Conservation (phyloP, 2,888 invertebrate genomes). For the Drosophila hamatofila region DNA sequence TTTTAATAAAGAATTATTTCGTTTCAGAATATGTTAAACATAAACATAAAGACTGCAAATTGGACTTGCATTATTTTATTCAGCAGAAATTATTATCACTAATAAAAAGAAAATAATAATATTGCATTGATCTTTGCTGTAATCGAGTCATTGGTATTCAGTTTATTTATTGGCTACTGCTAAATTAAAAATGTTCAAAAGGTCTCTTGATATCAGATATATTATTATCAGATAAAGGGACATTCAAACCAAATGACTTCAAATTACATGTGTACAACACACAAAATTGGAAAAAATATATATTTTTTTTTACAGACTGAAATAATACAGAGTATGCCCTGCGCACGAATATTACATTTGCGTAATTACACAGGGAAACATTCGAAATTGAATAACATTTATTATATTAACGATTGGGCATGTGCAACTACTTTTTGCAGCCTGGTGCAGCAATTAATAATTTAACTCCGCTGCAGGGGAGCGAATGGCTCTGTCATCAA, state of each 20-base stretch:
- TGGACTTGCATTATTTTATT: too few relatives aligned
- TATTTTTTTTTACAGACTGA: not conserved
- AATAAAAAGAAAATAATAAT: too few relatives aligned
- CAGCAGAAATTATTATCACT: too few relatives aligned
- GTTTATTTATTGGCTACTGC: too few relatives aligned
- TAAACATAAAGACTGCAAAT: not conserved
- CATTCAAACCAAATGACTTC: not conserved
- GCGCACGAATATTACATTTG: not conserved
- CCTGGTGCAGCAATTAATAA: constrained; percentile 18
- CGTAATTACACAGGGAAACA: not conserved
- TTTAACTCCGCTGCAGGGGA: constrained; percentile 3
- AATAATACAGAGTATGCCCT: too few relatives aligned
- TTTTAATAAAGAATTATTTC: not conserved
- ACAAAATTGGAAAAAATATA: not conserved
- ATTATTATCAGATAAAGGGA: too few relatives aligned
- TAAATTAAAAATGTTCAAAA: too few relatives aligned
- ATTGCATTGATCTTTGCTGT: too few relatives aligned
- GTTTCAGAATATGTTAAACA: not conserved
- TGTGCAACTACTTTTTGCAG: constrained; percentile 16
- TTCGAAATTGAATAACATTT: constrained; percentile 6
- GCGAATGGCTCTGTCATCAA: constrained; percentile 20
- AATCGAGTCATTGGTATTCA: too few relatives aligned
- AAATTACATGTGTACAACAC: not conserved
- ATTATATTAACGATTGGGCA: not conserved
- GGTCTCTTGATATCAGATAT: too few relatives aligned